Evolutionary conservation across 2,113 vertebrate species (phyloP), one percentile per base, ranked within the genome.

Genomic region (Prunella fulvescens): DNA sequence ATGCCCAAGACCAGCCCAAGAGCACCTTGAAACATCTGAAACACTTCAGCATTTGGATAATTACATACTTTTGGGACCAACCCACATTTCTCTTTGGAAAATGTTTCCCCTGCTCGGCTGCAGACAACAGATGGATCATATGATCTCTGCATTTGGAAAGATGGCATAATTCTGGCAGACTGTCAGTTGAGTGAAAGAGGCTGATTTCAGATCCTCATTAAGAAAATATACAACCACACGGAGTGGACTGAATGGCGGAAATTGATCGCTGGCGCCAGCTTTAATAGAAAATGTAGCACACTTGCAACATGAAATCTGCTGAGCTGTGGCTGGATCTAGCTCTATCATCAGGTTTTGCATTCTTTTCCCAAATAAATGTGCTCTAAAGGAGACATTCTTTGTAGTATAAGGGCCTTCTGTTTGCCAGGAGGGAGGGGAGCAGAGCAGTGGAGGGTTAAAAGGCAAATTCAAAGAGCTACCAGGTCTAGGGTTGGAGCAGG

Each of bases 91-190:
- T 94, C 93, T 86, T 93, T 79, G 94, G 90, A 94, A 93, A 95
- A 76, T 45, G 1, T 94, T 95, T 94, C 88, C 76, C 61, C 44
- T 90, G 40, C 65, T 58, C 84, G 65, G 65, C 77, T 96, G 80
- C 86, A 94, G 96, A 96, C 93, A 97, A 93, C 96, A 96, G 95
- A 96, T 95, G 96, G 94, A 95, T 97, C 91, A 53, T 95, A 96
- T 95, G 94, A 96, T 95, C 90, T 92, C 57, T 96, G 88, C 51
- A 54, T 96, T 96, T 84, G 73, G 72, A 95, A 94, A 95, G 95
- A 96, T 97, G 96, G 94, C 94, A 94, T 95, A 97, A 96, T 88
- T 95, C 92, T 96, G 96, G 94, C 96, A 96, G 87, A 70, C 88
- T 93, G 86, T 88, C 94, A 96, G 82, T 93, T 92, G 83, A 93